Evolutionary conservation across 2,888 invertebrate genomes (phyloP).

Genomic region (Tipula unca): DNA sequence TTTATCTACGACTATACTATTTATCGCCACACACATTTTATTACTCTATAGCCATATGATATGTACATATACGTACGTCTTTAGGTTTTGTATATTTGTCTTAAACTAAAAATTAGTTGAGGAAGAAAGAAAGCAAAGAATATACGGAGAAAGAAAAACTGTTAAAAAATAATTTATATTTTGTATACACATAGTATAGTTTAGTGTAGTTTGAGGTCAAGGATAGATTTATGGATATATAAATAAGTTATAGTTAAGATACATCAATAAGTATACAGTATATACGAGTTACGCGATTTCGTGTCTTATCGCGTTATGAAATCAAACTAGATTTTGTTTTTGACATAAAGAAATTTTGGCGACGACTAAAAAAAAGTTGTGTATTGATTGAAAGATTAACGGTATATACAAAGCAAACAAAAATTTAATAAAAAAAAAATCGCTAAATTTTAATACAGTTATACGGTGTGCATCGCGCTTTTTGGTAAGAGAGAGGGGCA

Average conservation of each 20-base stretch:
- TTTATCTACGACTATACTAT: neutral
- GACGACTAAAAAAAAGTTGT: neutral
- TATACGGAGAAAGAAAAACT: neutral
- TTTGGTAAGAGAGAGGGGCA: neutral
- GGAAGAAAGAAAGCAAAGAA: neutral
- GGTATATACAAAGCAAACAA: neutral
- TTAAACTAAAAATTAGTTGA: neutral
- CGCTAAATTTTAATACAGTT: neutral
- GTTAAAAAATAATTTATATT: neutral
- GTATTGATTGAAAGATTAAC: neutral
- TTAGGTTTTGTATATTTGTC: neutral
- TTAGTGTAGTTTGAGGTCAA: neutral
- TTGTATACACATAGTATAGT: neutral
- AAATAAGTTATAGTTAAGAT: neutral
- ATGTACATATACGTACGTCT: neutral
- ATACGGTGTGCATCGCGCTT: neutral
- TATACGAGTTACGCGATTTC: neutral
- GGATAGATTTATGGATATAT: neutral
- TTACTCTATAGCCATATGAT: neutral
- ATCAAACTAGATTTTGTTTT: neutral
- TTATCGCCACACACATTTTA: neutral
- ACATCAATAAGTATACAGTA: neutral
- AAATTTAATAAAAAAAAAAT: too few species aligned
- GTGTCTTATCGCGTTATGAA: neutral
- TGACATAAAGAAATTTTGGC: neutral